phyloP scores from a whole-genome alignment of 2,797 vertebrate species.

The Acropternis orthonyx region DNA sequence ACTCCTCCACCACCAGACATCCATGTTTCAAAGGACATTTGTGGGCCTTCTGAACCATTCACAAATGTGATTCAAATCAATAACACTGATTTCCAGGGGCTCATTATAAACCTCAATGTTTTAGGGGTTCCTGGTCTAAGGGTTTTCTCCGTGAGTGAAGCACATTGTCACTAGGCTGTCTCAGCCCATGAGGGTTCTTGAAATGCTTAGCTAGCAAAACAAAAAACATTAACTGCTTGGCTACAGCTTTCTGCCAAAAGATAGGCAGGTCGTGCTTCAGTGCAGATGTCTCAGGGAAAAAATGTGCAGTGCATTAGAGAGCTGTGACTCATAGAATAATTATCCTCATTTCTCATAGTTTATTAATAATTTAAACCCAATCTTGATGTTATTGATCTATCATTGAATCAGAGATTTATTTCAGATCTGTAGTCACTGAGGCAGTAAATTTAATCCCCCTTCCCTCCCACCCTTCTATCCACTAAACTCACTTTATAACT shows the following conservation, averaged over 20 bases:
- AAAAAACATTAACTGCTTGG: conserved; percentile 38
- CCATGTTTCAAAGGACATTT: background rate
- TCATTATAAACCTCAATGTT: background rate
- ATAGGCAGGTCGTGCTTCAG: background rate
- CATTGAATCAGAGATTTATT: conserved; percentile 59
- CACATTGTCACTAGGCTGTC: background rate
- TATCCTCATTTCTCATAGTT: conserved; percentile 44
- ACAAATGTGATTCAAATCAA: background rate
- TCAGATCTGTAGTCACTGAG: conserved; percentile 66
- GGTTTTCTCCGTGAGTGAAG: background rate
- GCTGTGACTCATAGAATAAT: conserved; percentile 38
- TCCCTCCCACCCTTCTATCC: conserved; percentile 6
- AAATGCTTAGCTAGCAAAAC: conserved; percentile 57
- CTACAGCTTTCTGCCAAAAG: conserved; percentile 11
- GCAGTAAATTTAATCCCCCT: conserved; percentile 65
- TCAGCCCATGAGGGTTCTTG: background rate
- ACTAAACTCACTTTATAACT: conserved; percentile 65
- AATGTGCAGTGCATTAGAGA: conserved; percentile 45
- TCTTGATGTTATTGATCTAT: conserved; percentile 59
- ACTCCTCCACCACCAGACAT: background rate
- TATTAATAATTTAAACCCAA: conserved; percentile 68
- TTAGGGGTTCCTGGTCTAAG: background rate
- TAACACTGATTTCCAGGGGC: background rate
- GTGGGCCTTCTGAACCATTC: background rate
- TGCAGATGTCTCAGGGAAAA: conserved; percentile 21